These are phyloP conservation scores for Steatornis caripensis DNA, from an alignment of 2,113 vertebrate genomes.

Conservation along the genomic window DNA sequence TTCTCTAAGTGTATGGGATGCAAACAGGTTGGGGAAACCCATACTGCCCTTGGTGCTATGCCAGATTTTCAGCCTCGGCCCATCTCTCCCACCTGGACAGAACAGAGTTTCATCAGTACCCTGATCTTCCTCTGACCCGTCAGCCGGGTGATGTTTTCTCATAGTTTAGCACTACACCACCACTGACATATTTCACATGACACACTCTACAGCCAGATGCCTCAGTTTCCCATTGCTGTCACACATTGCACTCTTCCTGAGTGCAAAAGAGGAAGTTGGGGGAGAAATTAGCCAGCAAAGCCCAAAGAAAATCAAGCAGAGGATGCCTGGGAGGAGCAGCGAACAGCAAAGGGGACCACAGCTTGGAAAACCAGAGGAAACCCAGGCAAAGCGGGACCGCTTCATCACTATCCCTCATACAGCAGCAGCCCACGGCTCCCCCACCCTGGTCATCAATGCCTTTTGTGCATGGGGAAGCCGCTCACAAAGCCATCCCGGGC, in stretches of 20 bases:
- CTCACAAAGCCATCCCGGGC: rapidly evolving
- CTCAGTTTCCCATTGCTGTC: neutral
- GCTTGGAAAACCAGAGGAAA: neutral
- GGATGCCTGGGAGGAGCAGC: neutral
- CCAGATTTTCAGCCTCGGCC: neutral
- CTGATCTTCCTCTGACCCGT: neutral
- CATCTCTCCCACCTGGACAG: rapidly evolving
- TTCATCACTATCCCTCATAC: rapidly evolving
- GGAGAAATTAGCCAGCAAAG: neutral
- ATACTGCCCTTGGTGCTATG: rapidly evolving
- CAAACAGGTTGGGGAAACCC: neutral
- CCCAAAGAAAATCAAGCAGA: rapidly evolving
- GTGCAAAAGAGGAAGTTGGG: too few relatives aligned
- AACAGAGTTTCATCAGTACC: neutral
- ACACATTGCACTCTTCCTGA: neutral
- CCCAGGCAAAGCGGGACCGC: rapidly evolving
- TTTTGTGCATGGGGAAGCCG: neutral
- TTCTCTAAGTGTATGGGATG: neutral
- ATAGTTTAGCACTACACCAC: neutral
- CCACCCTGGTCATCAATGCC: rapidly evolving
- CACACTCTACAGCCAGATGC: neutral
- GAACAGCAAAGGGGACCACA: neutral
- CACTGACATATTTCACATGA: neutral
- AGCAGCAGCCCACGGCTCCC: neutral
- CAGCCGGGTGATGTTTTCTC: neutral